These are phyloP conservation scores for Arvicanthis niloticus DNA, from an alignment of 2,113 vertebrate species.

Conservation along the genomic window DNA sequence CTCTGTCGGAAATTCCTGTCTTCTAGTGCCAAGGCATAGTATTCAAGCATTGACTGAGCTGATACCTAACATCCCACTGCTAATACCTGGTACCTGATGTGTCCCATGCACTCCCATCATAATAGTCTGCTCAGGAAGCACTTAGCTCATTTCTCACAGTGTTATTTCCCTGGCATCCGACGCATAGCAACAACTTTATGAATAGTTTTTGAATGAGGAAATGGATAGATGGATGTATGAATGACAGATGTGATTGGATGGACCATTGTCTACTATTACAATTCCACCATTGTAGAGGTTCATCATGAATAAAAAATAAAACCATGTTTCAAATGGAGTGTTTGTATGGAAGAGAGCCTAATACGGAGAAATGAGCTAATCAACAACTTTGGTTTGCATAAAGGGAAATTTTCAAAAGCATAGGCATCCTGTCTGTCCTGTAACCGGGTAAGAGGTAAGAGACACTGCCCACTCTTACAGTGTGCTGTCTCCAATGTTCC, in stretches of 20 bases:
- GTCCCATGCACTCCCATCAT: neutral
- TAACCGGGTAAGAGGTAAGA: neutral
- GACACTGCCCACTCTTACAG: neutral
- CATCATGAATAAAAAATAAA: neutral
- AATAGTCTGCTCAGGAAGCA: neutral
- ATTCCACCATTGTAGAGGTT: constrained; percentile 18
- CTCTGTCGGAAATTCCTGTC: neutral
- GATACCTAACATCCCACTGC: neutral
- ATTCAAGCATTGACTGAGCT: neutral
- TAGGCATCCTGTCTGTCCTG: neutral
- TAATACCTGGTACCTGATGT: neutral
- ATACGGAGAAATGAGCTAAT: neutral
- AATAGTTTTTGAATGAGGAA: constrained; percentile 29
- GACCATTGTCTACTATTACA: neutral
- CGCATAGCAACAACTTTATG: constrained; percentile 13
- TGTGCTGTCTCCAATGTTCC: neutral
- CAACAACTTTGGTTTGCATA: neutral
- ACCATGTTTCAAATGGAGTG: neutral
- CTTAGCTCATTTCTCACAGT: neutral
- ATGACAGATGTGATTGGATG: neutral
- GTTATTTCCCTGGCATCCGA: neutral
- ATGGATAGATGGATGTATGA: neutral
- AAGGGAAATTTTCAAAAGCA: constrained; percentile 40
- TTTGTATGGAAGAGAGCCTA: constrained; percentile 1
- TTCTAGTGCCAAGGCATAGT: neutral